These are phyloP conservation scores for Orius insidiosus DNA, from an alignment of 1,140 invertebrate genomes.

Conservation along the genomic window DNA sequence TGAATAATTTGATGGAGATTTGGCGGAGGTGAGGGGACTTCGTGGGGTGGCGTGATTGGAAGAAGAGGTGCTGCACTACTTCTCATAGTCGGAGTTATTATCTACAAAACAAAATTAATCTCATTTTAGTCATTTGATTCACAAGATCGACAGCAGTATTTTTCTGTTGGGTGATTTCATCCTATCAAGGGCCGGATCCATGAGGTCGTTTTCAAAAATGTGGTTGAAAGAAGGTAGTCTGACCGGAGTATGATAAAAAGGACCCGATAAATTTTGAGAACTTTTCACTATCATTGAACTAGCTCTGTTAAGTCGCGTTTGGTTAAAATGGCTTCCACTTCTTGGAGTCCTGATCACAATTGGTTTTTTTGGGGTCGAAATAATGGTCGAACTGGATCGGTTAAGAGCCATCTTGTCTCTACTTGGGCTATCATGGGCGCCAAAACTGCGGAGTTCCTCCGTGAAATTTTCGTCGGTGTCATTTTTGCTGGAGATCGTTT, in stretches of 20 bases:
- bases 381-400: constrained; percentile 7
- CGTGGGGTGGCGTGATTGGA: constrained; percentile 3
- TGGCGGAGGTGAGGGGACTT: neutral
- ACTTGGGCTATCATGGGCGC: constrained; percentile 11
- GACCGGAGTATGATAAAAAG: neutral
- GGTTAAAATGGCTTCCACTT: too few species aligned
- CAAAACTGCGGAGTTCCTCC: constrained; percentile 6
- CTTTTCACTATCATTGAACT: too few species aligned
- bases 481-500: neutral
- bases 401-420: constrained; percentile 1
- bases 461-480: constrained; percentile 10
- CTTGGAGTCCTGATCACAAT: neutral
- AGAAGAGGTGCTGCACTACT: constrained; percentile 11
- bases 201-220: constrained; percentile 4
- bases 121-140: neutral
- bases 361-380: constrained; percentile 6
- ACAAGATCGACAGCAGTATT: constrained; percentile 11
- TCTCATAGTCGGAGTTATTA: constrained; percentile 12
- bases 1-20: constrained; percentile 8
- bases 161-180: constrained; percentile 8
- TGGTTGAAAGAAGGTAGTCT: constrained; percentile 7
- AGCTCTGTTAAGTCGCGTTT: too few species aligned
- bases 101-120: constrained; percentile 4
- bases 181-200: neutral
- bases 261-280: too few species aligned